Base-by-base conservation (phyloP, 92 coral and sea anemone species). In the Epizoanthus ramosus region DNA sequence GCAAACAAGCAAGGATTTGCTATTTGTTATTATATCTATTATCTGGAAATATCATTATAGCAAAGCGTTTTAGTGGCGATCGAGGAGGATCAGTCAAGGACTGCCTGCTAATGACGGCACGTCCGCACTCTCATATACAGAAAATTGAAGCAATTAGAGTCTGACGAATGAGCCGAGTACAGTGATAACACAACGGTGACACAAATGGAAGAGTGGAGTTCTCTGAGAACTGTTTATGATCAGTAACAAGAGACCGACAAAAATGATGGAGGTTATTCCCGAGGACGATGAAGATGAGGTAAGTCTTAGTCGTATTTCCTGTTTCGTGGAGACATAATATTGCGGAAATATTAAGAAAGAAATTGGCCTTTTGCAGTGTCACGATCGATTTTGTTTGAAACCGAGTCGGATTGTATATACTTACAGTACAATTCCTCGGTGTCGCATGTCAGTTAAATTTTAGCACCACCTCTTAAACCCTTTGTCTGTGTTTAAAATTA, bases 221-320 rank as follows among this genome's bases (percentile, higher is more conserved):
- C 43, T 37, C 43, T 37, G 6, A 37, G 43, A 67, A 41, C 28
- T 13, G 21, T 31, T 19, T 41, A 13, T 25, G 35, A 15, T 18
- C 7, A 28, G 71, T 67, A 41, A 33, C 45, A 33, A 67, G 19
- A 67, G 70, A 41, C 22, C 6, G 50, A 67, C 43, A 33, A 28
- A 31, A 53, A 41, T 77, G 82, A 77, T 77, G 82, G 82, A 77
- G 63, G 82, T 77, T 35, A 77, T 77, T 21, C 82, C 58, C 3
- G 82, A 77, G 71, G 71, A 13, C 45, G 71, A 77, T 57, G 82
- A 77, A 39, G 71, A 67, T 0, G 71, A 77, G 82, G 82, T 77
- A 61, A 59, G 82, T 22, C 70, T 77, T 43, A 59, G 82, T 22
- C 70, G 31, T 18, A 43, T 77, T 77, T 77, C 58, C 82, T 77